These are phyloP conservation scores for Sorex maritimensis DNA, from an alignment of 2,797 vertebrate species.

Conservation along the genomic window DNA sequence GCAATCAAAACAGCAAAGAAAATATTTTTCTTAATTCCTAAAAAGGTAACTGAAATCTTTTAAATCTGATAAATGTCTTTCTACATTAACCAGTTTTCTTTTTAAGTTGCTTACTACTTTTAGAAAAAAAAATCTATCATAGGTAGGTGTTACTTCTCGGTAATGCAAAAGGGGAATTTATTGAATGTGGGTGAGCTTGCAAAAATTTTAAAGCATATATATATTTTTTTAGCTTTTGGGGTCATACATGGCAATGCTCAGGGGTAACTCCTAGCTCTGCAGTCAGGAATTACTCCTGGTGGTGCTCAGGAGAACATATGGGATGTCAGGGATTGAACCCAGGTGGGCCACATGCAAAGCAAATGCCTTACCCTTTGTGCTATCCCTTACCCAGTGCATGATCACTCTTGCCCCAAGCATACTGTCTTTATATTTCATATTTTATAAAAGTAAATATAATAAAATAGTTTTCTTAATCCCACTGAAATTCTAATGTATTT, in stretches of 20 bases:
- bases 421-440: too few species aligned
- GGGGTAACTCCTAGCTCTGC: too few species aligned
- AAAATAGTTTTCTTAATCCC: slow-evolving; percentile 36
- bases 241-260: too few species aligned
- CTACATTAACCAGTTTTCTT: slow-evolving; percentile 49
- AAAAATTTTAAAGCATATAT: slow-evolving; percentile 25
- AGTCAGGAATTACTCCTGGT: too few species aligned
- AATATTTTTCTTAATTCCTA: slow-evolving; percentile 53
- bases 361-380: too few species aligned
- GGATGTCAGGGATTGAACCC: too few species aligned
- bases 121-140: neutral
- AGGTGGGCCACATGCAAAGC: too few species aligned
- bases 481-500: slow-evolving; percentile 58
- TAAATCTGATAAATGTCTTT: slow-evolving; percentile 26
- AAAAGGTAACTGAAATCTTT: slow-evolving; percentile 61
- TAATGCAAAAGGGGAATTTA: slow-evolving; percentile 59
- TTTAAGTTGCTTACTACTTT: slow-evolving; percentile 42
- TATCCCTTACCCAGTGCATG: too few species aligned
- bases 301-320: too few species aligned
- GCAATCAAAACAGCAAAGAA: slow-evolving; percentile 57
- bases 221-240: too few species aligned
- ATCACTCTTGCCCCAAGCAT: too few species aligned
- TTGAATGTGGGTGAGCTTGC: slow-evolving; percentile 15
- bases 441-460: neutral
- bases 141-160: slow-evolving; percentile 44